These are phyloP conservation scores for Rafetus swinhoei DNA, from an alignment of 2,113 vertebrate species.

Conservation along the genomic window DNA sequence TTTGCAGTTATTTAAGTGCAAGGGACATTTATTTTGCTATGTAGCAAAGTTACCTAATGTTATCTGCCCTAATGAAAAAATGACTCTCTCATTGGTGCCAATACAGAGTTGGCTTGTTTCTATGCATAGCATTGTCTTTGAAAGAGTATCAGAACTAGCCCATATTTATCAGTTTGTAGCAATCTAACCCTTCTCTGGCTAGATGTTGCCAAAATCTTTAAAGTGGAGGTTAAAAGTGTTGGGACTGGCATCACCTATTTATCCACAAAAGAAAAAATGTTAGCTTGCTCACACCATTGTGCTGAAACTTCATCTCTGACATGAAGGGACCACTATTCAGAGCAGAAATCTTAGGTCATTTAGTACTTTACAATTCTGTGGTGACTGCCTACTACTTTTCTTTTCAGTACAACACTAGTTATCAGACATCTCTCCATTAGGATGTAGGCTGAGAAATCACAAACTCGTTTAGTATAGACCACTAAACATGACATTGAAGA, in stretches of 20 bases:
- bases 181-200: background rate
- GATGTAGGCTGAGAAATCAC: background rate
- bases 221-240: background rate
- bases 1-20: background rate
- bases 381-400: background rate
- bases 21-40: background rate
- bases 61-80: background rate
- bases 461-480: rapidly evolving
- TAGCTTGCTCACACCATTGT: background rate
- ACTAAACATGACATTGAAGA: background rate
- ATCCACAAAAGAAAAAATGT: background rate
- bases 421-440: background rate
- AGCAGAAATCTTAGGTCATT: background rate
- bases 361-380: background rate
- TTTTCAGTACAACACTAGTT: background rate
- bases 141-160: rapidly evolving
- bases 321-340: background rate
- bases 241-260: background rate
- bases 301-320: background rate
- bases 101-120: background rate
- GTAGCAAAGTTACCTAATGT: background rate
- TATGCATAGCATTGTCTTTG: rapidly evolving
- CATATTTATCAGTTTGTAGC: background rate
- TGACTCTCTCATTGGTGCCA: background rate
- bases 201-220: background rate